Percentiles rank a stretch among this genome's conserved stretches.
phyloP scores from a whole-genome alignment of 2,113 vertebrate species.

The Penelope pileata region DNA sequence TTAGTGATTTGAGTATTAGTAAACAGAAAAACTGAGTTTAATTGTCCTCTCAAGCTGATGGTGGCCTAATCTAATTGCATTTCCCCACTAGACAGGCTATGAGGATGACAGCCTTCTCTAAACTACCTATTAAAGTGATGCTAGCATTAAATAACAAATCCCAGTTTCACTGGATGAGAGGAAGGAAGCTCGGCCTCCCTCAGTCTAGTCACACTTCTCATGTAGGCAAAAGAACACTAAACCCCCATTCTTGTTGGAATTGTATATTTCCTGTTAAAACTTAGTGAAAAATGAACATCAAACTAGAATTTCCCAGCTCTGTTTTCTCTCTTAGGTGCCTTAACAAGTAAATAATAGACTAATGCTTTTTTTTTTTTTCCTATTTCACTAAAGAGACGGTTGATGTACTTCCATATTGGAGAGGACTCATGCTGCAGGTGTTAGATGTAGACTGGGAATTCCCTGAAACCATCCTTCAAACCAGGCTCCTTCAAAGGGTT shows the following conservation, averaged over 20 bases:
- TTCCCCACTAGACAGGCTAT: neutral
- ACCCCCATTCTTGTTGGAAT: neutral
- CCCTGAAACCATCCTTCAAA: neutral
- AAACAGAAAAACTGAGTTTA: conserved; percentile 17
- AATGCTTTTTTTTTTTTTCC: fast-evolving
- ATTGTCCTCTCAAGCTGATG: neutral
- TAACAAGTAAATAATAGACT: neutral
- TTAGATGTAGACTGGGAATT: neutral
- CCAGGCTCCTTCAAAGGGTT: neutral
- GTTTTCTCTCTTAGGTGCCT: neutral
- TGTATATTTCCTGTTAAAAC: neutral
- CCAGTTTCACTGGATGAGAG: neutral
- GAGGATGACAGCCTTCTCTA: neutral
- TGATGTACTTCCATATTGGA: neutral
- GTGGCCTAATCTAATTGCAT: neutral
- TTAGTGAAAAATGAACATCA: neutral
- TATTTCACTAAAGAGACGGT: neutral
- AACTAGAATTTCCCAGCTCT: neutral
- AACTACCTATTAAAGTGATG: neutral
- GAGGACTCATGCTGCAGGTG: neutral
- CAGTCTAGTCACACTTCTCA: neutral
- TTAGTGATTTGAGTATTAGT: neutral
- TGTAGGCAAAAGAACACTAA: neutral
- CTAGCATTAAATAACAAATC: neutral
- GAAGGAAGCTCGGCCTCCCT: neutral